Conservation (phyloP, 2,797 vertebrate species). For the Lerista edwardsae region DNA sequence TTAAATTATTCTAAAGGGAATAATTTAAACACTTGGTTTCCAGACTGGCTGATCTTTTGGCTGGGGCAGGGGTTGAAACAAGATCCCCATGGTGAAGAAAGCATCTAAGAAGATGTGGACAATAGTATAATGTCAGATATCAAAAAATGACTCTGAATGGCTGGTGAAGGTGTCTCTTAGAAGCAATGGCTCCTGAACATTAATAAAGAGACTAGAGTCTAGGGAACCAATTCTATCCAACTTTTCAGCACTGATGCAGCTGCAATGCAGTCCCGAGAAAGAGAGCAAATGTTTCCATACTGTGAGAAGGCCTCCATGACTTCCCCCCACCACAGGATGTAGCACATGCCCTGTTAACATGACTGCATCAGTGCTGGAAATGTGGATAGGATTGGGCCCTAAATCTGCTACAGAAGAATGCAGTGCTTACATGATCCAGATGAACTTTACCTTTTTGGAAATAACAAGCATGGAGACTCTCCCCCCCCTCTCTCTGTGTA, state of each 20-base stretch:
- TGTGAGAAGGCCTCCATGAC: too few species aligned
- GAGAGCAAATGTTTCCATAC: too few species aligned
- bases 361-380: too few species aligned
- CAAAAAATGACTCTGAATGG: neutral
- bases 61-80: too few species aligned
- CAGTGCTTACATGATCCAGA: neutral
- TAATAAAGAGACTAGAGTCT: neutral
- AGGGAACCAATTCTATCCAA: too few species aligned
- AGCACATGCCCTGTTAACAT: too few species aligned
- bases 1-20: too few species aligned
- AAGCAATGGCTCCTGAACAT: neutral
- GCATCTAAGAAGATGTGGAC: neutral
- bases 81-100: neutral
- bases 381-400: too few species aligned
- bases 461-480: neutral
- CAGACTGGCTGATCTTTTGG: neutral
- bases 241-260: too few species aligned
- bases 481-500: neutral
- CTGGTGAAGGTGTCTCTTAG: neutral
- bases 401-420: neutral
- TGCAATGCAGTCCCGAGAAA: too few species aligned
- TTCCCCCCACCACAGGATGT: too few species aligned
- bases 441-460: neutral
- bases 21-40: neutral
- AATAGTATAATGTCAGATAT: neutral